Evolutionary conservation across 2,113 vertebrate species (phyloP), one percentile per base, ranked within the genome.

Genomic region (Platysternon megacephalum): DNA sequence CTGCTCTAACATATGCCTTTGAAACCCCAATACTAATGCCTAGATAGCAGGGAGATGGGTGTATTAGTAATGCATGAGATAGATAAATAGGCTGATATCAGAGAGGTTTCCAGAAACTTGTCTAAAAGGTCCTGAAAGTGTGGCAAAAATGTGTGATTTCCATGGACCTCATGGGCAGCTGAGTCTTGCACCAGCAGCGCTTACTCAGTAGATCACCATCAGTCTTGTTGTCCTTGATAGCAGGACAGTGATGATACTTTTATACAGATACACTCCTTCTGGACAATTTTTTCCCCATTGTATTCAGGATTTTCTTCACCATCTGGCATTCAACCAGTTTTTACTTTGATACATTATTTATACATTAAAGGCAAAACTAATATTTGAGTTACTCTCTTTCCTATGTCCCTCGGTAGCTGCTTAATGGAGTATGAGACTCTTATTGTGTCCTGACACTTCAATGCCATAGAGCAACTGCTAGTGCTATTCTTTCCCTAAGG

Each of bases 201-300:
- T 79, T 81, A 65, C 39, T 89, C 39, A 79, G 81, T 88, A 79
- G 72, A 44, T 94, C 28, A 26, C 85, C 14, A 0, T 5, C 24
- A 90, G 68, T 79, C 85, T 76, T 68, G 6, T 22, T 91, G 93
- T 80, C 88, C 90, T 87, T 87, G 91, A 28, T 93, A 96, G n/a
- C 74, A 85, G 78, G 85, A 39, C 42, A 48, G 0, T 79, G 56
- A 58, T 89, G 82, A 4, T 44, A 83, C 96, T 91, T 91, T 84
- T 72, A 95, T 86, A 87, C 2, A 74, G 84, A 92, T 82, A 93
- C 93, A 52, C 56, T 84, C 22, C 56, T 92, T 91, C 72, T 89
- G 81, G 87, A 49, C 29, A 65, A 2, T 74, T 49, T 53, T 53
- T 89, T 81, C n/a, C 88, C 72, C 17, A 0, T 12, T 82, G 85